Conservation (phyloP, 2,113 vertebrate genomes). For the Hypomesus transpacificus region DNA sequence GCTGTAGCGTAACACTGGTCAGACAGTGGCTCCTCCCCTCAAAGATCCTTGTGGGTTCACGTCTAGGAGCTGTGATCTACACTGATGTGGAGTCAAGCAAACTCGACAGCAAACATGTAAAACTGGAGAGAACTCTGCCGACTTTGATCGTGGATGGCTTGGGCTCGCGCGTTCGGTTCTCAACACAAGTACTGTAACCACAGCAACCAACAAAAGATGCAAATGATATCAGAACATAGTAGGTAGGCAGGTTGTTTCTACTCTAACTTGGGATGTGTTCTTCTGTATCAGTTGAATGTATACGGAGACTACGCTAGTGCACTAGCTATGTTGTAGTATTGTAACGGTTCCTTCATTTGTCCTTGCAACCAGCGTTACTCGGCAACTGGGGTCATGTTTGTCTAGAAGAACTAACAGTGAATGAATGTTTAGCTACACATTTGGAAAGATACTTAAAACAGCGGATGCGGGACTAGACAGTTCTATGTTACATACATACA, state of each 20-base stretch:
- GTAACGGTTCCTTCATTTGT: too few species aligned
- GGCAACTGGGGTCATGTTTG: too few species aligned
- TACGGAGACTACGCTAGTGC: too few species aligned
- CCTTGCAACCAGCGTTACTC: neutral
- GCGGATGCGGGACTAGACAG: neutral
- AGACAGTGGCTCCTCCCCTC: too few species aligned
- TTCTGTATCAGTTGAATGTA: too few species aligned
- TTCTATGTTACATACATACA: neutral
- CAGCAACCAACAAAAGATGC: too few species aligned
- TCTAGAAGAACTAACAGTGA: neutral
- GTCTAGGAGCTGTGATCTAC: neutral
- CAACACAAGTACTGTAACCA: too few species aligned
- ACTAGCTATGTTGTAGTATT: neutral
- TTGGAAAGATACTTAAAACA: neutral
- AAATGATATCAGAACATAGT: neutral
- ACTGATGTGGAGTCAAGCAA: neutral
- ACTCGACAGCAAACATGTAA: neutral
- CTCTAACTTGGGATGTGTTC: too few species aligned
- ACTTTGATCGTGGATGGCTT: too few species aligned
- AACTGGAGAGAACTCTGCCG: neutral
- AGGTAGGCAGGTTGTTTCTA: neutral
- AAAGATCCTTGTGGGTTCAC: too few species aligned
- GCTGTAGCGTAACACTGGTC: too few species aligned
- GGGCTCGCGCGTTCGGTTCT: too few species aligned
- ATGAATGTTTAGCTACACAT: neutral